Percentiles rank a stretch among this genome's conserved stretches.
These are phyloP conservation scores for Anseranas semipalmata DNA, from an alignment of 2,113 vertebrate genomes.

Conservation along the genomic window DNA sequence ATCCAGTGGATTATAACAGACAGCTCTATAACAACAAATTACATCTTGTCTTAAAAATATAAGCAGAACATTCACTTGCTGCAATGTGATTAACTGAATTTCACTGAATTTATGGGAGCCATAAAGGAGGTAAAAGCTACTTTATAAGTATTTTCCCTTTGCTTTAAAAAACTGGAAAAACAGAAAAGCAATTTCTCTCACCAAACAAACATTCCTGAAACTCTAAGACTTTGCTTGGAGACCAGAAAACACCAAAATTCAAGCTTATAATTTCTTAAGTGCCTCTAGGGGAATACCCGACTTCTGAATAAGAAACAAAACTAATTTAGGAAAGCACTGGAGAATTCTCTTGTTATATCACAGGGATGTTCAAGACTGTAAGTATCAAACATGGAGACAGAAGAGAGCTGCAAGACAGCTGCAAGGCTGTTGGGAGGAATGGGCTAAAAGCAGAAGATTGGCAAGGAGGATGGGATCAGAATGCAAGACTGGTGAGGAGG, in stretches of 20 bases:
- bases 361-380: background rate
- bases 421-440: background rate
- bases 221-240: background rate
- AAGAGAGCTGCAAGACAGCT: background rate
- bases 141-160: background rate
- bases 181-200: background rate
- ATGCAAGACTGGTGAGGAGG: no score
- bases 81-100: background rate
- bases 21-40: background rate
- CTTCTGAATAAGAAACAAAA: background rate
- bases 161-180: background rate
- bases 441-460: no score
- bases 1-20: background rate
- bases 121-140: background rate
- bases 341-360: background rate
- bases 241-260: background rate
- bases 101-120: background rate
- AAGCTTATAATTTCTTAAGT: background rate
- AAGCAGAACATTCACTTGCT: background rate
- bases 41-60: background rate
- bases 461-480: no score
- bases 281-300: background rate
- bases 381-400: background rate
- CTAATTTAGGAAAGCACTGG: background rate
- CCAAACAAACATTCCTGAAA: background rate